Evolutionary conservation across 2,113 vertebrate genomes (phyloP), one percentile per base, ranked within the genome.

Genomic region (Syngnathus floridae): DNA sequence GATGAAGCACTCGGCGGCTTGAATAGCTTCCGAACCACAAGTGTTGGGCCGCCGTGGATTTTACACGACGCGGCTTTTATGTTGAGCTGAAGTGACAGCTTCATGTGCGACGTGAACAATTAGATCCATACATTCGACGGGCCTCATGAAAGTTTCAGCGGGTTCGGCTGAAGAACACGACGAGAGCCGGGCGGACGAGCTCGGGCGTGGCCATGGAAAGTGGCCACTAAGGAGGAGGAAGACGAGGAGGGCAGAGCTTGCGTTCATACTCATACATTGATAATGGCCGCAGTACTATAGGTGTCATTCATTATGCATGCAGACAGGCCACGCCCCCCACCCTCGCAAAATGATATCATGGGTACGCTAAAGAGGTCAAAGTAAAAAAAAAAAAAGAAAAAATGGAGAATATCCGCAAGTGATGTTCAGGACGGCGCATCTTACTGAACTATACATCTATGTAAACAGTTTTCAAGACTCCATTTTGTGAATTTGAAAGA

Each of bases 271-370:
- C 88, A 88, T 89, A 87, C 89, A 90, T 90, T 88, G 83, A 82
- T 90, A 88, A 89, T 88, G 89, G 78, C 77, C 48, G 70, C 80
- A 88, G 88, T 89, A 88, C 89, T 89, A 84, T 87, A 80, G 84
- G 85, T 88, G 83, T 88, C 88, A 88, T 89, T 88, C 86, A 90
- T 90, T 89, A 89, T 89, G 84, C 81, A 89, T 89, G 76, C 73
- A 72, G 54, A 78, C 68, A 71, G 78, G 83, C 81, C 71, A 54
- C 67, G 52, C 82, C 77, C 82, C 78, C 78, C 85, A 84, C 85
- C 76, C 87, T 5, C 11, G 52, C 52, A 55, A 55, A 55, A 22
- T 12, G 21, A 83, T 88, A 88, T 85, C 84, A 81, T 86, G 84
- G 49, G 65, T 84, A 81, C 83, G 77, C 83, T 81, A 88, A 88